Percentiles rank a stretch among this genome's conserved stretches.
These are phyloP conservation scores for Melinopterus prodromus DNA, from an alignment of 2,888 invertebrate species.

Conservation along the genomic window DNA sequence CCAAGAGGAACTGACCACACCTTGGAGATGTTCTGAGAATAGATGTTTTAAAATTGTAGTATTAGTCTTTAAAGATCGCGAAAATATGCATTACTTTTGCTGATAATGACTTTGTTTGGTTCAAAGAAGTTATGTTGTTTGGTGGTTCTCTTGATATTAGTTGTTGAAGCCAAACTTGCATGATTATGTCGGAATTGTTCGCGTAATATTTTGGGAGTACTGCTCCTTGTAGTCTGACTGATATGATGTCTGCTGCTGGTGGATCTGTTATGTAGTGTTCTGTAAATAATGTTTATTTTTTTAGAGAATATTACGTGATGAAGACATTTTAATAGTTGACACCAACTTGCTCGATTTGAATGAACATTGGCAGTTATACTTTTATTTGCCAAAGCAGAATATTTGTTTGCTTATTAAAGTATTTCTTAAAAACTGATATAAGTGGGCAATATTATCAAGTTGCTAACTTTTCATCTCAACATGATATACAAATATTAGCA, in stretches of 20 bases:
- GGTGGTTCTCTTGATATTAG: neutral
- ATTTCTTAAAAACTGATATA: no score
- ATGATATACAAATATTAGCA: no score
- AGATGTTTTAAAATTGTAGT: neutral
- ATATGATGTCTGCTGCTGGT: slow-evolving; percentile 26
- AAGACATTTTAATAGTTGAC: no score
- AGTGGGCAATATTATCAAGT: no score
- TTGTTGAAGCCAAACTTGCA: neutral
- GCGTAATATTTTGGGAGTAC: neutral
- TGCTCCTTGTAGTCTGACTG: neutral
- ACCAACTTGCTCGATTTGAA: no score
- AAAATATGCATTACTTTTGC: neutral
- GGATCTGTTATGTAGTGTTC: slow-evolving; percentile 47
- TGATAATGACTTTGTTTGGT: neutral
- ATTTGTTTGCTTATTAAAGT: no score
- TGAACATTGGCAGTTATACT: no score
- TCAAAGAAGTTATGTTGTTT: neutral
- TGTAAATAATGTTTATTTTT: slow-evolving; percentile 33
- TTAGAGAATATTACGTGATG: neutral
- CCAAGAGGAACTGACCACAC: slow-evolving; percentile 65
- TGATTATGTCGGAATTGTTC: neutral
- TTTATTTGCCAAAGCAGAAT: no score
- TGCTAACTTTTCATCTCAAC: no score
- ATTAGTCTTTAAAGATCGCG: neutral
- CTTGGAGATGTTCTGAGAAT: slow-evolving; percentile 63